Percentiles rank a stretch among this genome's conserved stretches.
Evolutionary conservation across 1,140 invertebrate genomes (phyloP).

Genomic region (Euura lappo): DNA sequence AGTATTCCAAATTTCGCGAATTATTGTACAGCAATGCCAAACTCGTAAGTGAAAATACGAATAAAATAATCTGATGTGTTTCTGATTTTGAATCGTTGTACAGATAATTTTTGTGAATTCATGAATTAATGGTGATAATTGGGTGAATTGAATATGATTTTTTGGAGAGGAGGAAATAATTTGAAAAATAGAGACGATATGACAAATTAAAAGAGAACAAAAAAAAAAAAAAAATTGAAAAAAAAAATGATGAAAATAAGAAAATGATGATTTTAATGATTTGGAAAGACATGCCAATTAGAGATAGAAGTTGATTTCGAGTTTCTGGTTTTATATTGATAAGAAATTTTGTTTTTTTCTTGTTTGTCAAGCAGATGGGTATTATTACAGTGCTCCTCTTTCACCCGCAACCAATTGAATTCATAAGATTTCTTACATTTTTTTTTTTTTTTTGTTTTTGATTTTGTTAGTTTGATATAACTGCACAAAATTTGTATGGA

Average conservation of each 20-base stretch:
- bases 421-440: constrained; percentile 21
- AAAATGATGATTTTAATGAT: constrained; percentile 55
- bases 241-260: not conserved
- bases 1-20: not conserved
- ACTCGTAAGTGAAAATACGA: constrained; percentile 24
- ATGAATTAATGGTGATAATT: not conserved
- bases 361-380: constrained; percentile 57
- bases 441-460: constrained; percentile 37
- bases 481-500: constrained; percentile 50
- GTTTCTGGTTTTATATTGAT: too few relatives aligned
- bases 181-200: too few relatives aligned
- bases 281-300: constrained; percentile 62
- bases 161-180: not conserved
- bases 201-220: too few relatives aligned
- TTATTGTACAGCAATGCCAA: constrained; percentile 59
- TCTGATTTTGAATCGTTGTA: not conserved
- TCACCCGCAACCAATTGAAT: constrained; percentile 55
- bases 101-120: not conserved
- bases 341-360: too few relatives aligned
- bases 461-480: constrained; percentile 61
- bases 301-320: constrained; percentile 44
- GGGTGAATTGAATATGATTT: not conserved
- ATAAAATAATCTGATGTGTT: too few relatives aligned
- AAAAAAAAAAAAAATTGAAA: too few relatives aligned
- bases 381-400: constrained; percentile 51